A percentile compares a stretch with the other conserved stretches of the same genome.
Evolutionary conservation across 2,113 vertebrate species (phyloP).

Genomic region (Megalops atlanticus): DNA sequence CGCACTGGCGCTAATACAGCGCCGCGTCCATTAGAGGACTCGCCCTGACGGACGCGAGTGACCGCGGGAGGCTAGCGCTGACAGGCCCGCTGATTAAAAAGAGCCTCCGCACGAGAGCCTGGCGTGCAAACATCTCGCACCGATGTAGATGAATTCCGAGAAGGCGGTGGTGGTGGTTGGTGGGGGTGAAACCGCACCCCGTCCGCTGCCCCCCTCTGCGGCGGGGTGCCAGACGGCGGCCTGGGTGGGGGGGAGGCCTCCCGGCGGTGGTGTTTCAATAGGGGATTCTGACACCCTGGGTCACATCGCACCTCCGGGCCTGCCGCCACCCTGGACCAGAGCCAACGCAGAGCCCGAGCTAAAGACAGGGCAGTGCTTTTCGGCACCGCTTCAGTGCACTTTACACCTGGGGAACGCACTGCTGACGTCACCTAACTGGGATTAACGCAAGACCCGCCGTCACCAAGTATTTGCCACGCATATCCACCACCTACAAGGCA

Average conservation of each 20-base stretch:
- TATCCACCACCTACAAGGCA: too few relatives aligned
- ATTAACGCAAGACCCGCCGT: too few relatives aligned
- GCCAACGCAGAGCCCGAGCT: slow-evolving; percentile 52
- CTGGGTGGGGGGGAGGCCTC: slow-evolving; percentile 29
- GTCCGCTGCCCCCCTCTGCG: slow-evolving; percentile 42
- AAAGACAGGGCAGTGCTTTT: slow-evolving; percentile 52
- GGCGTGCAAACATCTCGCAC: too few relatives aligned
- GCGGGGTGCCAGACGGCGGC: slow-evolving; percentile 48
- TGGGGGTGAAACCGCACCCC: too few relatives aligned
- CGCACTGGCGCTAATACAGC: too few relatives aligned
- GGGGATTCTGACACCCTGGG: slow-evolving; percentile 64
- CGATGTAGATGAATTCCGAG: too few relatives aligned
- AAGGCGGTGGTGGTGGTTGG: too few relatives aligned
- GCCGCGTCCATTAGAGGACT: too few relatives aligned
- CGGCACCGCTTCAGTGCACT: too few relatives aligned
- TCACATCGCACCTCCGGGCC: slow-evolving; percentile 58
- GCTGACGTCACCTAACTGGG: too few relatives aligned
- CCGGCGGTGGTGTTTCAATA: slow-evolving; percentile 60
- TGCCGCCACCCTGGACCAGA: slow-evolving; percentile 55
- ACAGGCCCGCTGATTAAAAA: slow-evolving; percentile 44
- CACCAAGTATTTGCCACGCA: too few relatives aligned
- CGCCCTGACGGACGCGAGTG: not conserved
- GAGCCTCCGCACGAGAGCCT: slow-evolving; percentile 38
- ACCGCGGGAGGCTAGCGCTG: slow-evolving; percentile 31
- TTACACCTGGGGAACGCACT: too few relatives aligned